These are phyloP conservation scores for Cygnus olor DNA, from an alignment of 2,797 vertebrate genomes.

Conservation along the genomic window DNA sequence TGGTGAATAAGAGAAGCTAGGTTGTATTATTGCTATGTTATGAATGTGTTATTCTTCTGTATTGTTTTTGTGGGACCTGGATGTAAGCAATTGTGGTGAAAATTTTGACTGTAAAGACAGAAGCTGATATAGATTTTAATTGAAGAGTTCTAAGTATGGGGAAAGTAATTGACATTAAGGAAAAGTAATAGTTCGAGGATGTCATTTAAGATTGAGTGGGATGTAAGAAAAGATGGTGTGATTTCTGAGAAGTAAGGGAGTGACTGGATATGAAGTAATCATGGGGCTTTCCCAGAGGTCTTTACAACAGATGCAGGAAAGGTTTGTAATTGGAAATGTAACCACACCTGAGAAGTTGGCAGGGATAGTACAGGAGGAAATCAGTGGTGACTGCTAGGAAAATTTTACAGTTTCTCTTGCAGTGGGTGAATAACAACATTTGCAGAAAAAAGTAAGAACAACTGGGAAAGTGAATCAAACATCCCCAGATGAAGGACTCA, in stretches of 20 bases:
- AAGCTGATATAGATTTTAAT: neutral
- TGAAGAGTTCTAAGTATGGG: neutral
- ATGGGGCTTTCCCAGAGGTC: neutral
- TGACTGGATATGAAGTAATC: neutral
- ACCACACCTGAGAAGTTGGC: neutral
- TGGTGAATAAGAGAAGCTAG: neutral
- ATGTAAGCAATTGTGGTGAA: neutral
- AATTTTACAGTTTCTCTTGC: neutral
- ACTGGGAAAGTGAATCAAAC: neutral
- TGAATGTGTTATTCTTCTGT: neutral
- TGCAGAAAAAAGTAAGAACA: neutral
- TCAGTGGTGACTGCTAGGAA: neutral
- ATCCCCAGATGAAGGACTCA: neutral
- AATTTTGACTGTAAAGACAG: neutral
- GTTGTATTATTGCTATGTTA: neutral
- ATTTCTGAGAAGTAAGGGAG: constrained; percentile 13
- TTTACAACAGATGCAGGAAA: neutral
- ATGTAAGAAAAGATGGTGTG: neutral
- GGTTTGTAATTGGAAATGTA: neutral
- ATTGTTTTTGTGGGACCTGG: neutral
- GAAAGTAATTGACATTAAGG: neutral
- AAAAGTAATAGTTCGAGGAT: neutral
- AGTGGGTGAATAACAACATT: neutral
- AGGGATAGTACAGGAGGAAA: neutral
- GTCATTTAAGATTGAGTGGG: neutral